phyloP scores from a whole-genome alignment of 2,797 vertebrate species.

The Intellagama lesueurii region DNA sequence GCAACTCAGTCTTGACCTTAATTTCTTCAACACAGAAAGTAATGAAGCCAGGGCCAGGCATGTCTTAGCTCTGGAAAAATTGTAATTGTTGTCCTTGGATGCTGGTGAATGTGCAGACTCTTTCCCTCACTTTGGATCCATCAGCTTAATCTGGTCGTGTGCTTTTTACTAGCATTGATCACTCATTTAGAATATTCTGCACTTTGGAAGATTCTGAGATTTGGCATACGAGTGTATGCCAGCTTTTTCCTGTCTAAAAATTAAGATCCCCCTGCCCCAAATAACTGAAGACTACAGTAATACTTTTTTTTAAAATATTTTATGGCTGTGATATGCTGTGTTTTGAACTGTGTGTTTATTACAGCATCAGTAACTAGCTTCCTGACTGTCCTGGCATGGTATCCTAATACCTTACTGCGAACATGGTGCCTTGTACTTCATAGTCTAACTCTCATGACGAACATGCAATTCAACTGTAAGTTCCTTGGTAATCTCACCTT shows the following conservation, averaged over 20 bases:
- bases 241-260: background rate
- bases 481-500: slow-evolving; percentile 43
- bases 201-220: background rate
- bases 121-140: background rate
- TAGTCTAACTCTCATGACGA: slow-evolving; percentile 98
- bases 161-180: background rate
- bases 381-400: slow-evolving; percentile 96
- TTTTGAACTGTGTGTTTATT: slow-evolving; percentile 52
- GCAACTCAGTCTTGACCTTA: background rate
- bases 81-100: background rate
- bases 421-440: slow-evolving; percentile 99
- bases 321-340: background rate
- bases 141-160: background rate
- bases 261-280: background rate
- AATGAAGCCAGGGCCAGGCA: background rate
- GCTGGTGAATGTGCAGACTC: background rate
- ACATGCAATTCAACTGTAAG: slow-evolving; percentile 95
- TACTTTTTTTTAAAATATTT: background rate
- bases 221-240: background rate
- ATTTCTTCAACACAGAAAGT: background rate
- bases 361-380: slow-evolving; percentile 96
- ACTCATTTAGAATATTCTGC: background rate
- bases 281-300: background rate
- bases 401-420: slow-evolving; percentile 94
- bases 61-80: background rate